Conservation (phyloP, 30 jellyfish, hydroid and myxozoan species). For the Aurelia aurita region DNA sequence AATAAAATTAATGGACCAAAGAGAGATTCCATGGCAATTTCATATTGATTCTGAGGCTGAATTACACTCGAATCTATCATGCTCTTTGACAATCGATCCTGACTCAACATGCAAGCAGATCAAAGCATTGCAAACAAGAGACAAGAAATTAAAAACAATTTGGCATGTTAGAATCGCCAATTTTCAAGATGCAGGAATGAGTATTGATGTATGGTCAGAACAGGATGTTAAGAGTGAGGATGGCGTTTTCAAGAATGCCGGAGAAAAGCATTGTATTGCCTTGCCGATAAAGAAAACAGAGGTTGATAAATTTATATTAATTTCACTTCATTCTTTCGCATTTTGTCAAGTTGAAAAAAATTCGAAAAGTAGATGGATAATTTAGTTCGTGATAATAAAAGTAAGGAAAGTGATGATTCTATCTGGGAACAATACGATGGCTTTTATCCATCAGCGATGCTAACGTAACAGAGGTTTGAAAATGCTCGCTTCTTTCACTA, state of each 20-base stretch:
- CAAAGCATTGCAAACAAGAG: slow-evolving; percentile 56
- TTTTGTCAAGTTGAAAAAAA: no score
- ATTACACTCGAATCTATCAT: background rate
- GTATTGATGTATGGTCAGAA: slow-evolving; percentile 69
- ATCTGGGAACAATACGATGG: no score
- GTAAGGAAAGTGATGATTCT: no score
- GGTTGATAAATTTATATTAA: background rate
- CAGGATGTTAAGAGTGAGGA: slow-evolving; percentile 21
- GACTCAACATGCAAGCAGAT: slow-evolving; percentile 40
- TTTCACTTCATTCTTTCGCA: no score
- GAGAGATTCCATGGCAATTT: slow-evolving; percentile 62
- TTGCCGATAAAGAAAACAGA: slow-evolving; percentile 42
- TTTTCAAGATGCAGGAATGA: slow-evolving; percentile 49
- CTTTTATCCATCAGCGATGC: no score
- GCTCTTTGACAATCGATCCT: slow-evolving; percentile 50
- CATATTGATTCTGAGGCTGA: slow-evolving; percentile 4
- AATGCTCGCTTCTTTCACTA: no score
- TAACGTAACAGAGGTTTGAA: no score
- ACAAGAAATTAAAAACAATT: slow-evolving; percentile 29
- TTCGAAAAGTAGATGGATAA: no score
- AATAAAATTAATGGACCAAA: slow-evolving; percentile 41
- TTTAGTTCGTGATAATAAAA: no score
- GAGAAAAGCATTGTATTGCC: slow-evolving; percentile 50
- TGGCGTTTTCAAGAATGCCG: slow-evolving; percentile 37
- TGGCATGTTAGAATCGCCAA: slow-evolving; percentile 55